Evolutionary conservation across 2,888 invertebrate species (phyloP), one percentile per base, ranked within the genome.

Genomic region (Stramonita haemastoma): DNA sequence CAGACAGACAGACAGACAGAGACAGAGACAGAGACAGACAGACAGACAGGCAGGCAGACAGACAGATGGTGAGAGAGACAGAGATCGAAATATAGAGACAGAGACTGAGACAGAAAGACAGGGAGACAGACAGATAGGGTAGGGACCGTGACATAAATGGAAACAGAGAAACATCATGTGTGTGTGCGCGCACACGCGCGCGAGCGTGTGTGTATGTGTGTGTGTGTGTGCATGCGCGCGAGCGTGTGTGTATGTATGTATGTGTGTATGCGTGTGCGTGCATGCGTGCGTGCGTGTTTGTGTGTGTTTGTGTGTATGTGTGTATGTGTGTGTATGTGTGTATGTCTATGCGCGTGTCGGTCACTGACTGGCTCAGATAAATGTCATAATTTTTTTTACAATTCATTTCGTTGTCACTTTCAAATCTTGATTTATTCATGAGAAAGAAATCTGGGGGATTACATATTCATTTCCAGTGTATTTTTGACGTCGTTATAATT

Each of bases 201-300:
- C 19, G 60, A 15, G 60, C 19, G 60, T 70, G 22, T 70, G 22
- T 70, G 22, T 70, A 26, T 70, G 22, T 70, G 22, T 70, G 70
- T 70, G 70, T 70, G 70, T 70, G 70, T 70, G 70, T 70, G 70
- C 22, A 22, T 70, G 70, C 22, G 11, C 22, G 70, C 22, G 70
- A n/a, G 26, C 26, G 11, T 73, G 2, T 73, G n/a, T 73, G n/a
- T 73, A 11, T 73, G 29, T 73, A n/a, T 73, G n/a, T 73, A 11
- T 73, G 73, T 73, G n/a, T 73, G n/a, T 73, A n/a, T 73, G 73
- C n/a, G n/a, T 73, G n/a, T 73, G n/a, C 26, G n/a, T n/a, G 26
- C 26, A 11, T n/a, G n/a, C 26, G 26, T 8, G n/a, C 26, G 11
- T n/a, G 22, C 11, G 73, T 73, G n/a, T 73, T 1, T 70, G 70